Evolutionary conservation across 2,888 invertebrate genomes (phyloP).

Genomic region (Blastobasis lacticolella): DNA sequence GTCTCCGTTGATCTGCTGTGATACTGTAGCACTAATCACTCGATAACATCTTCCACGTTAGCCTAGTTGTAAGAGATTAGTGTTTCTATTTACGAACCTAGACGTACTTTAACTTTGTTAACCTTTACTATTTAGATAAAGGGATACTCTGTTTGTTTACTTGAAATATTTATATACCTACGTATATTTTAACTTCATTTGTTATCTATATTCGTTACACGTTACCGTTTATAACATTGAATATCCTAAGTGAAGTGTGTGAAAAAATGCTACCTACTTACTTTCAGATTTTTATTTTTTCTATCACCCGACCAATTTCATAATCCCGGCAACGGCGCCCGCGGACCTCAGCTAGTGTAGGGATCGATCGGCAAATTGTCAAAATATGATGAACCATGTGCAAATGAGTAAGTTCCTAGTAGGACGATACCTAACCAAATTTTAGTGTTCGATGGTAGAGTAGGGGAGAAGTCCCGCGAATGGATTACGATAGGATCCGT

Average conservation of each 20-base stretch:
- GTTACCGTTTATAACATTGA: constrained; percentile 57
- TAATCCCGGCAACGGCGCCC: constrained; percentile 49
- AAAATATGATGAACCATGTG: constrained; percentile 48
- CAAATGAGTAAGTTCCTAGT: constrained; percentile 53
- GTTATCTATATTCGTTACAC: constrained; percentile 55
- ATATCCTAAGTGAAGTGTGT: constrained; percentile 63
- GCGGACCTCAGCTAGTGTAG: constrained; percentile 45
- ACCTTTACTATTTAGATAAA: constrained; percentile 61
- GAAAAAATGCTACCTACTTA: constrained; percentile 72
- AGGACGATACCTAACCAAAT: constrained; percentile 31
- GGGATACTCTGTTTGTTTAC: constrained; percentile 57
- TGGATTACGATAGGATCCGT: constrained; percentile 44
- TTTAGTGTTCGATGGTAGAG: constrained; percentile 63
- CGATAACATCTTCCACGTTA: constrained; percentile 63
- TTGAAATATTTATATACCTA: constrained; percentile 56
- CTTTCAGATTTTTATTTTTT: constrained; percentile 74
- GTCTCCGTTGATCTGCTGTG: constrained; percentile 65
- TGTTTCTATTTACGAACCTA: constrained; percentile 63
- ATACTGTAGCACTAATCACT: constrained; percentile 67
- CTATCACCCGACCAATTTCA: constrained; percentile 66
- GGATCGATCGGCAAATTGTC: constrained; percentile 53
- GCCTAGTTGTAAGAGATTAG: constrained; percentile 63
- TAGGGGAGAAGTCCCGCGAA: constrained; percentile 52
- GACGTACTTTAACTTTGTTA: constrained; percentile 62
- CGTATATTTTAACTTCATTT: constrained; percentile 49